Base-by-base conservation (phyloP, 2,797 vertebrate species). In the Sebastolobus alascanus region DNA sequence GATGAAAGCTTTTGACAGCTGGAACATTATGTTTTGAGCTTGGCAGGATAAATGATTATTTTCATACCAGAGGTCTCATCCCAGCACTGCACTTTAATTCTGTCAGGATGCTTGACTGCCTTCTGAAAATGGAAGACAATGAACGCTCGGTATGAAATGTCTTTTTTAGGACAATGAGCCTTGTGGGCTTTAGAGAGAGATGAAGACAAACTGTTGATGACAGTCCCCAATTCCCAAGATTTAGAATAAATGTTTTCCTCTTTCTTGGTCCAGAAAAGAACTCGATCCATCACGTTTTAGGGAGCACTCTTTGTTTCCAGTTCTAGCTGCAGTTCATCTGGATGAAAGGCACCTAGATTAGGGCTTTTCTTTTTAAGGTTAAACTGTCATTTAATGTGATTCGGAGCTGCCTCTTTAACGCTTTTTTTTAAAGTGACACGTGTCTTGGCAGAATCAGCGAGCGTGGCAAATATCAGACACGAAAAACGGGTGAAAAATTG, bases 81-180 rank as follows among this genome's bases (percentile, higher is more conserved):
- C 82, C 58, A 43, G 33, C 35, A 8, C 61, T 67, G 50, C 75
- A 59, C 84, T 80, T 64, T 78, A 80, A 77, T 79, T 80, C 69
- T 75, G 80, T 79, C 77, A 77, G 77, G 83, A 85, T 69, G 87
- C 80, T 83, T 73, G 70, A 75, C 79, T 89, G 80, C 70, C 84
- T 29, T 77, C 85, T 77, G 75, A 78, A 89, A 88, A 90, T 72
- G 84, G 87, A 79, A 79, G 84, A 79, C 86, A 79, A 82, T 85
- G 82, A 92, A 72, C 78, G 27, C 70, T 59, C 60, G 60, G 31
- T 67, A 46, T 79, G 68, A 90, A 91, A 89, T 77, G 80, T 91
- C 80, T 91, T 90, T 91, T 94, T 92, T 88, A 91, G 92, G 90
- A 93, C 90, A 92, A 93, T 82, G 90, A 90, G 86, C 80, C 91